A percentile compares a stretch with the other conserved stretches of the same genome.
Conservation (phyloP, 2,888 invertebrate genomes). For the Drosophila macrospina region DNA sequence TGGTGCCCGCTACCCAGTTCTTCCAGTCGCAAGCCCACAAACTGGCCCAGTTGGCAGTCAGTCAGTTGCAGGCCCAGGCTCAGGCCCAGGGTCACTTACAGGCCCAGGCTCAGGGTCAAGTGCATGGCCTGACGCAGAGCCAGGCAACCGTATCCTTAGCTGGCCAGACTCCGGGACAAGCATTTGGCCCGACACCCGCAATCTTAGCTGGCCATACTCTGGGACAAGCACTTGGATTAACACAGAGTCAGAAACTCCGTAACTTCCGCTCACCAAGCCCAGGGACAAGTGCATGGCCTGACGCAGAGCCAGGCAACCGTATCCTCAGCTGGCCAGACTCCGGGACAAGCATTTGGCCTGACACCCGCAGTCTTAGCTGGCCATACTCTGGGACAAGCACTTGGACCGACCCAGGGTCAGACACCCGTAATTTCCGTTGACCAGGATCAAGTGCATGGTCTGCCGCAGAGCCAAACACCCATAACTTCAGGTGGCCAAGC, state of each 20-base stretch:
- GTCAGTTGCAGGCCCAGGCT: slow-evolving; percentile 8
- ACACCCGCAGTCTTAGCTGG: too few species aligned
- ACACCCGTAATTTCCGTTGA: too few species aligned
- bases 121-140: not conserved
- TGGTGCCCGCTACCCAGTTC: slow-evolving; percentile 10
- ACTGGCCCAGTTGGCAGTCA: slow-evolving; percentile 15
- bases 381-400: too few species aligned
- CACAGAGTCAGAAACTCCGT: too few species aligned
- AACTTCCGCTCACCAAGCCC: too few species aligned
- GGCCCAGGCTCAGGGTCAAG: not conserved
- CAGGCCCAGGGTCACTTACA: not conserved
- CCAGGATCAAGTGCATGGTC: too few species aligned
- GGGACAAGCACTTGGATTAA: too few species aligned
- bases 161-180: not conserved
- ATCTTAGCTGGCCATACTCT: too few species aligned
- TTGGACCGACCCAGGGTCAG: too few species aligned
- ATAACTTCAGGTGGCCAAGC: not conserved
- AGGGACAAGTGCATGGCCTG: not conserved
- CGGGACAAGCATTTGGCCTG: too few species aligned
- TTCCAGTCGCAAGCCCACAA: slow-evolving; percentile 15
- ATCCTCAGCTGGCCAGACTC: not conserved
- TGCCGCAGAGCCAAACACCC: not conserved
- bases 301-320: too few species aligned
- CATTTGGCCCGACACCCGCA: too few species aligned
- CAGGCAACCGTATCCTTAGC: not conserved